phyloP scores from a whole-genome alignment of 2,797 vertebrate species.

The Xenopus petersii region DNA sequence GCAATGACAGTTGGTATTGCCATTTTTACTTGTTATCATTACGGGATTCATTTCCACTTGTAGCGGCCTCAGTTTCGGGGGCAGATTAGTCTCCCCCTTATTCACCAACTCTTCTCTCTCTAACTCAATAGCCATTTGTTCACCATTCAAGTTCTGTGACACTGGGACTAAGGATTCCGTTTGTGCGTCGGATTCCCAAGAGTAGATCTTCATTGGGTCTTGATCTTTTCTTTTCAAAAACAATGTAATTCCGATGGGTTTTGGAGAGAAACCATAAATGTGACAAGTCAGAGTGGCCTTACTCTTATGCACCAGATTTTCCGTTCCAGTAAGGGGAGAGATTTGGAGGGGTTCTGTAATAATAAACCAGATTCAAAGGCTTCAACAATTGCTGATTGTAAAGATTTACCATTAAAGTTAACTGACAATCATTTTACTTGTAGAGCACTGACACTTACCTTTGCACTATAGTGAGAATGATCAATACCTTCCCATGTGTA shows the following conservation, averaged over 20 bases:
- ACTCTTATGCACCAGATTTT: conserved; percentile 3
- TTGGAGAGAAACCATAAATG: neutral
- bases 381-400: too few species aligned
- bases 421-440: too few species aligned
- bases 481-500: too few species aligned
- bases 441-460: too few species aligned
- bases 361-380: too few species aligned
- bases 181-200: neutral
- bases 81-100: neutral
- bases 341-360: neutral
- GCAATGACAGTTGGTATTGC: neutral
- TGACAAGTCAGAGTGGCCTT: conserved; percentile 7
- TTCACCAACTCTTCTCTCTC: neutral
- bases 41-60: neutral
- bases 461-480: too few species aligned
- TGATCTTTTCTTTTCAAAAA: neutral
- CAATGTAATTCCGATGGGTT: neutral
- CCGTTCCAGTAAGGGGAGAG: neutral
- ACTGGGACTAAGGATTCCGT: neutral
- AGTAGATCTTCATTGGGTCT: neutral
- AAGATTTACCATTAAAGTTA: too few species aligned
- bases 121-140: neutral
- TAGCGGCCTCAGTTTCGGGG: neutral
- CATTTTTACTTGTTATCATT: neutral
- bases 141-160: neutral